These are phyloP conservation scores for Muntiacus muntjak DNA, from an alignment of 2,113 vertebrate genomes.

Conservation along the genomic window DNA sequence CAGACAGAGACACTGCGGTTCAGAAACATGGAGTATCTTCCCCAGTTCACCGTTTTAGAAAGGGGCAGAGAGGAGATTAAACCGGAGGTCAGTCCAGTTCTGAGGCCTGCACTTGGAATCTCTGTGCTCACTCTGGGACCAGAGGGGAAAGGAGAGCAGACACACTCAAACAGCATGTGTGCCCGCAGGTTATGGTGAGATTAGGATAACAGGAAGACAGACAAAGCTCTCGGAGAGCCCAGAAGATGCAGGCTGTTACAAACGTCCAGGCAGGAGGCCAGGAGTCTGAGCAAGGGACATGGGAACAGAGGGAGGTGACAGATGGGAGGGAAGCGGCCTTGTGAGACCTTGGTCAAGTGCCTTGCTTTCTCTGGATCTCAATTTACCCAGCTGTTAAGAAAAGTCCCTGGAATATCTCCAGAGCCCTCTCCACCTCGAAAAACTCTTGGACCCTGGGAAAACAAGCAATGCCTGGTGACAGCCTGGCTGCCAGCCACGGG, in stretches of 20 bases:
- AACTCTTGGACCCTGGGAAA: constrained; percentile 38
- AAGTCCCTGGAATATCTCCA: constrained; percentile 25
- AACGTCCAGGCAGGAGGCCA: constrained; percentile 45
- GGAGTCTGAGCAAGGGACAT: constrained; percentile 17
- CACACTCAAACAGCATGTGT: not conserved
- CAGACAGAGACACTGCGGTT: not conserved
- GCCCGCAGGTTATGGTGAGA: not conserved
- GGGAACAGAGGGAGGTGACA: constrained; percentile 35
- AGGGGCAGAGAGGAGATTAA: not conserved
- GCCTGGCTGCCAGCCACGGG: constrained; percentile 10
- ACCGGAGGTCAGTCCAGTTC: not conserved
- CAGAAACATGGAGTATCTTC: not conserved
- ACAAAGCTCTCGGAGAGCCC: constrained; percentile 47
- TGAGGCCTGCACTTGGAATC: not conserved
- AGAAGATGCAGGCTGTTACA: constrained; percentile 4
- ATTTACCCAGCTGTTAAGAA: constrained; percentile 7
- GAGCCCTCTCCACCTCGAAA: not conserved
- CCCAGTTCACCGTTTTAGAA: not conserved
- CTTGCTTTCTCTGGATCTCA: constrained; percentile 27
- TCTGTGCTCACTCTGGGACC: not conserved
- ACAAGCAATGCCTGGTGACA: not conserved
- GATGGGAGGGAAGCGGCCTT: not conserved
- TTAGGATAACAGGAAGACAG: constrained; percentile 25
- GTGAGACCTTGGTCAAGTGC: constrained; percentile 53
- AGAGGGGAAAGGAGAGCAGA: not conserved